Percentiles rank a stretch among this genome's conserved stretches.
These are phyloP conservation scores for Hemicordylus capensis DNA, from an alignment of 2,113 vertebrate species.

Conservation along the genomic window DNA sequence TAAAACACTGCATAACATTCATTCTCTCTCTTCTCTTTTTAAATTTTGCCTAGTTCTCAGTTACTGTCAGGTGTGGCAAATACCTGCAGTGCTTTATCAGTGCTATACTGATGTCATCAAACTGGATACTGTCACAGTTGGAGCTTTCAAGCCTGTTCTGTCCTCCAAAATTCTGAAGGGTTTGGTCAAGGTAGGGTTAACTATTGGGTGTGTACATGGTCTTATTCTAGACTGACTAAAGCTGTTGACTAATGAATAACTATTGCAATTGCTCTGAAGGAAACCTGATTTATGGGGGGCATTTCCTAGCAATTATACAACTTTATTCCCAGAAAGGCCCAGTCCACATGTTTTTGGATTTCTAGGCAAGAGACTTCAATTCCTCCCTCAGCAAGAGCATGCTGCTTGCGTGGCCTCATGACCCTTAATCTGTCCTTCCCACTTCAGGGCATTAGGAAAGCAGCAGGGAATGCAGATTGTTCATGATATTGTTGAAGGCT, in stretches of 20 bases:
- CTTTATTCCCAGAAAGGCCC: background rate
- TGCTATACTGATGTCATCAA: slow-evolving; percentile 90
- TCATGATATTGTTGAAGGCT: background rate
- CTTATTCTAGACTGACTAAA: background rate
- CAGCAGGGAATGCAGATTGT: too few relatives aligned
- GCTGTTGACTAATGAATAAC: background rate
- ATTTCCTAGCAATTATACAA: background rate
- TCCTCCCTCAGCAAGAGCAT: background rate
- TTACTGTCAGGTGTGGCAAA: slow-evolving; percentile 88
- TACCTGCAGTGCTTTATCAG: slow-evolving; percentile 86
- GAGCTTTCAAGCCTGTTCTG: slow-evolving; percentile 86
- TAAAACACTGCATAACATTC: background rate
- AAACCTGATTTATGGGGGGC: background rate
- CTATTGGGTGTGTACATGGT: background rate
- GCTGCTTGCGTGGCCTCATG: too few relatives aligned
- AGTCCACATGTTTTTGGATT: background rate
- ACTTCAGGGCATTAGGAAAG: background rate
- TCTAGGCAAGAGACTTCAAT: background rate
- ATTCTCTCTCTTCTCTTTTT: background rate
- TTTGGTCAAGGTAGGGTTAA: slow-evolving; percentile 82
- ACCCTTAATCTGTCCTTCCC: background rate
- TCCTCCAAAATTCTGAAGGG: slow-evolving; percentile 70
- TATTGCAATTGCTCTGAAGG: background rate
- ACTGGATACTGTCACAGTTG: slow-evolving; percentile 85
- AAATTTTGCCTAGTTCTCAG: slow-evolving; percentile 81